Base-by-base conservation (phyloP, 1,140 invertebrate genomes). In the Drosophila willistoni region DNA sequence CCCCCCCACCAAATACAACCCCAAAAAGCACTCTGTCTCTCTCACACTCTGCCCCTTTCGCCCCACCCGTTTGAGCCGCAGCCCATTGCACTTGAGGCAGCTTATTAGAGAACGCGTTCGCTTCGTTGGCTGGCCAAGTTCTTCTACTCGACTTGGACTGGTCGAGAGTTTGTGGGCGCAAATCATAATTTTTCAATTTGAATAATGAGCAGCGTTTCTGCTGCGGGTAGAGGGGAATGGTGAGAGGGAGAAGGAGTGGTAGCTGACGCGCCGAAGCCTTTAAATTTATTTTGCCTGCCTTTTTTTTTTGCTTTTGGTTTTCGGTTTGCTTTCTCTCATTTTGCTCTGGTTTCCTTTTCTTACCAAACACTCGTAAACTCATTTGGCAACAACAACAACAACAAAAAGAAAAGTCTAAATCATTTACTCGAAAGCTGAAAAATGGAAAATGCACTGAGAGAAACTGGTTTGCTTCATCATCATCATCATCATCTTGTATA, bases 161-260 rank as follows among this genome's bases (percentile, higher is more conserved):
- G 25, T 25, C 60, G 62, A 81, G 62, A 81, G 44, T 56, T 71
- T 64, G 74, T 66, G 64, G 72, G 83, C 81, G 70, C 81, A 84
- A 89, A 84, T 89, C 81, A 89, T 89, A 89, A 89, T 89, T 89
- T 89, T 89, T 89, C 84, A 89, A 89, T 89, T 89, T 89, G 80
- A 89, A 89, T 89, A 89, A 89, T 89, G 84, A 89, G 79, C 77
- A 63, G 64, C 73, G 62, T 72, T 80, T 65, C 75, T 65, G 57
- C 10, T 36, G 34, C 0, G 72, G 62, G 2, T 19, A 51, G 44
- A n/a, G 10, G 17, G 17, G 9, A 1, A 10, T 10, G 42, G n/a
- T 9, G 42, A 14, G 9, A 51, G 19, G 10, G 3, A 10, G 22
- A 3, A 4, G 22, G 22, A 25, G 22, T 3, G 7, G 10, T 10